Evolutionary conservation across 1,140 invertebrate species (phyloP).

Genomic region (Notospermus geniculatus): DNA sequence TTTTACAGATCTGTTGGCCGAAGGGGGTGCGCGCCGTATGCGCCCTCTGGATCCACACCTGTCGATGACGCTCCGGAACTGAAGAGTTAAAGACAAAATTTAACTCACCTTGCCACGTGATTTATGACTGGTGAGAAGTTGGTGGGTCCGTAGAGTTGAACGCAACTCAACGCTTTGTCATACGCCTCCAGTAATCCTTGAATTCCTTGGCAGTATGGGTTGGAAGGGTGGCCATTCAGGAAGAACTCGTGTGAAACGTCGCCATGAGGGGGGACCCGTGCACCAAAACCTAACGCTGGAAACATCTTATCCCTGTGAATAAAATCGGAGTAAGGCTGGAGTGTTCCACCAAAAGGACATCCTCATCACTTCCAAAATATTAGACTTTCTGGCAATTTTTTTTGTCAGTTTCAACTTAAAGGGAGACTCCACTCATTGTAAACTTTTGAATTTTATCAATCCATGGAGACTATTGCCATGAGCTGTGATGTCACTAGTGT

Average conservation of each 20-base stretch:
- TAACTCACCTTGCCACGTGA: constrained; percentile 53
- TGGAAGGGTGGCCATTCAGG: constrained; percentile 48
- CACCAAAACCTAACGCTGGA: constrained; percentile 64
- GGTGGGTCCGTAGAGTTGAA: constrained; percentile 67
- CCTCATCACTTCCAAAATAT: no score
- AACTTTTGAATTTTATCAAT: no score
- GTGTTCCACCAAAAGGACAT: no score
- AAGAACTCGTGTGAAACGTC: constrained; percentile 63
- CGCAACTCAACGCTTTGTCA: constrained; percentile 54
- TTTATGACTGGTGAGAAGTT: constrained; percentile 68
- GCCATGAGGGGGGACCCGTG: constrained; percentile 59
- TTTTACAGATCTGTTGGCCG: no score
- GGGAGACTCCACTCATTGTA: no score
- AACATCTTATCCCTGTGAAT: constrained; percentile 59
- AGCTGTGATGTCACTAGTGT: no score
- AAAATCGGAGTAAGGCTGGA: no score
- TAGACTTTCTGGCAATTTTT: no score
- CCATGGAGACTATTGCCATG: no score
- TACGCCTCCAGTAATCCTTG: constrained; percentile 53
- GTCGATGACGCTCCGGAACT: background rate
- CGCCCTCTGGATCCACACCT: background rate
- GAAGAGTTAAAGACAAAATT: background rate
- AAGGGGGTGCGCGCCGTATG: no score
- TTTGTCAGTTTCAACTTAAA: no score
- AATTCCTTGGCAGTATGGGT: constrained; percentile 53